These are phyloP conservation scores for Terebella lapidaria DNA, from an alignment of 2,888 invertebrate species.

Conservation along the genomic window DNA sequence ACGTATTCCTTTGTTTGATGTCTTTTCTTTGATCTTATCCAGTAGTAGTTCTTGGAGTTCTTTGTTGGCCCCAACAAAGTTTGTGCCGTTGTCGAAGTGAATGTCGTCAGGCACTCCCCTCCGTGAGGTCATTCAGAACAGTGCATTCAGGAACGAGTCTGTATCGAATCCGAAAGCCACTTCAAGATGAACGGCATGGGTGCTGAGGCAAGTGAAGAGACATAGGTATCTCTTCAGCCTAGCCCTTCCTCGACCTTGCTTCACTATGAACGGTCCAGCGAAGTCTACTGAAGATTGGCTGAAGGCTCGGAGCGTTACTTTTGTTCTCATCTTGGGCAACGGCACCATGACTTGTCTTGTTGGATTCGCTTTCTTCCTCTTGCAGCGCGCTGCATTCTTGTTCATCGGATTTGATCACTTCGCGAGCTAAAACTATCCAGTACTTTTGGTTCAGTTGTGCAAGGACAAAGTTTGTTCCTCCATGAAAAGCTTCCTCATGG, in stretches of 20 bases:
- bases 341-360: conserved; percentile 2
- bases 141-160: conserved; percentile 2
- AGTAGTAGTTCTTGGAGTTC: not conserved
- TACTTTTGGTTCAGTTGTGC: not conserved
- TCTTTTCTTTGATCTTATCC: not conserved
- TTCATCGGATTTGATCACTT: conserved; percentile 1
- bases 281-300: conserved; percentile 2
- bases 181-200: conserved; percentile 2
- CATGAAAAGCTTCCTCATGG: not conserved
- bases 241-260: conserved; percentile 1
- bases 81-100: conserved; percentile 2
- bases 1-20: not conserved
- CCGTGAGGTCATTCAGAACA: not conserved
- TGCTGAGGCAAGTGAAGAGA: not conserved
- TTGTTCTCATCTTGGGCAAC: not conserved
- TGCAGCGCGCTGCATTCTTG: not conserved
- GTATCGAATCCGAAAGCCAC: no score
- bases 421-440: conserved; percentile 1
- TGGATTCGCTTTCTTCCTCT: not conserved
- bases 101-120: conserved; percentile 1
- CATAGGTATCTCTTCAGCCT: no score
- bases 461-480: not conserved
- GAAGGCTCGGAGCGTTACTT: not conserved
- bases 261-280: conserved; percentile 6
- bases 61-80: conserved; percentile 3